Evolutionary conservation across 2,797 vertebrate genomes (phyloP).

Genomic region (Sparus aurata): DNA sequence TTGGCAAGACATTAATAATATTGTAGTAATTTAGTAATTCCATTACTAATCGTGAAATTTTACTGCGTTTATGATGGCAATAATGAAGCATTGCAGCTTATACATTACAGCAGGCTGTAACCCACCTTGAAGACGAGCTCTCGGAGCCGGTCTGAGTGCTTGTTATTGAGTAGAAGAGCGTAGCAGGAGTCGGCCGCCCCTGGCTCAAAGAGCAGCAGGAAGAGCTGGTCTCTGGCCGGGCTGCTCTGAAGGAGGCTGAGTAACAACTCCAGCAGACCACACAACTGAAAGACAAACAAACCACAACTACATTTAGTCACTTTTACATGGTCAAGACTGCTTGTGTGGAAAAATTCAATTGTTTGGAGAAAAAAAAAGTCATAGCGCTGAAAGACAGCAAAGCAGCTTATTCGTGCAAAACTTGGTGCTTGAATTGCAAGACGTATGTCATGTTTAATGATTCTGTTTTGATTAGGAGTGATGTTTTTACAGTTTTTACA

Average conservation of each 20-base stretch:
- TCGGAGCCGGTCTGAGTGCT: constrained; percentile 92
- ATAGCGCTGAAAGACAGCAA: background rate
- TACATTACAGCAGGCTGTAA: background rate
- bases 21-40: background rate
- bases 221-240: constrained; percentile 92
- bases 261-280: constrained; percentile 91
- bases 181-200: constrained; percentile 95
- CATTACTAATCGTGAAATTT: background rate
- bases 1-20: background rate
- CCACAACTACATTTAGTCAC: background rate
- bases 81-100: background rate
- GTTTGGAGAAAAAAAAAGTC: background rate
- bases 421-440: background rate
- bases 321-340: background rate
- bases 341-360: background rate
- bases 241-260: constrained; percentile 91
- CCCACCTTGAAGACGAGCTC: constrained; percentile 96
- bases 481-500: background rate
- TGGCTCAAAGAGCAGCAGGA: constrained; percentile 94
- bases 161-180: constrained; percentile 92
- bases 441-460: background rate
- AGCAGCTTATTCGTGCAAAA: background rate
- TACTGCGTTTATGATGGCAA: background rate
- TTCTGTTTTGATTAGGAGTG: background rate
- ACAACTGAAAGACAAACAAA: constrained; percentile 82